Evolutionary conservation across 2,797 vertebrate genomes (phyloP).

Genomic region (Simalia tracyae): DNA sequence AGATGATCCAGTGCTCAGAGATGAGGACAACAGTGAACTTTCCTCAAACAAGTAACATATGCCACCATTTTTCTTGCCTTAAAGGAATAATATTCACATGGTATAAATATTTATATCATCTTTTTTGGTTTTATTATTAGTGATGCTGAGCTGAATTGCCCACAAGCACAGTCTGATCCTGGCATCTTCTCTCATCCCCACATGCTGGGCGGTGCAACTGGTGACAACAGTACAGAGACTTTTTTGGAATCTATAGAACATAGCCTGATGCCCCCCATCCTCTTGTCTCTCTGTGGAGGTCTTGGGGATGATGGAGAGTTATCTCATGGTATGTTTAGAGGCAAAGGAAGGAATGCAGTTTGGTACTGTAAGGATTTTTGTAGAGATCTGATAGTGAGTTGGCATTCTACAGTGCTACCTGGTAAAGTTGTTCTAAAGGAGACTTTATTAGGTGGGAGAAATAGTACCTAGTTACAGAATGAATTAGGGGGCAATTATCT

Average conservation of each 20-base stretch:
- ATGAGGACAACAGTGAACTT: neutral
- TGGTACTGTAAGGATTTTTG: neutral
- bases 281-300: conserved; percentile 89
- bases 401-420: neutral
- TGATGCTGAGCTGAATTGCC: conserved; percentile 66
- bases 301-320: conserved; percentile 81
- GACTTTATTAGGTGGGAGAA: neutral
- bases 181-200: conserved; percentile 59
- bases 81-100: neutral
- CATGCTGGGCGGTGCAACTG: conserved; percentile 67
- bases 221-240: conserved; percentile 73
- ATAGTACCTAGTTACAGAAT: neutral
- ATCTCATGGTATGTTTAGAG: conserved; percentile 75
- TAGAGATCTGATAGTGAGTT: neutral
- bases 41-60: neutral
- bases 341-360: neutral
- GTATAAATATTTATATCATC: neutral
- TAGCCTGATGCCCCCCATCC: conserved; percentile 68
- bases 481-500: neutral
- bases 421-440: neutral
- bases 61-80: neutral
- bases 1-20: neutral
- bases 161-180: conserved; percentile 60
- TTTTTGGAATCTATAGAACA: conserved; percentile 69
- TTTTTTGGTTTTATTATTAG: conserved; percentile 63